Evolutionary conservation across 2,888 invertebrate species (phyloP).

Genomic region (Lottia scabra): DNA sequence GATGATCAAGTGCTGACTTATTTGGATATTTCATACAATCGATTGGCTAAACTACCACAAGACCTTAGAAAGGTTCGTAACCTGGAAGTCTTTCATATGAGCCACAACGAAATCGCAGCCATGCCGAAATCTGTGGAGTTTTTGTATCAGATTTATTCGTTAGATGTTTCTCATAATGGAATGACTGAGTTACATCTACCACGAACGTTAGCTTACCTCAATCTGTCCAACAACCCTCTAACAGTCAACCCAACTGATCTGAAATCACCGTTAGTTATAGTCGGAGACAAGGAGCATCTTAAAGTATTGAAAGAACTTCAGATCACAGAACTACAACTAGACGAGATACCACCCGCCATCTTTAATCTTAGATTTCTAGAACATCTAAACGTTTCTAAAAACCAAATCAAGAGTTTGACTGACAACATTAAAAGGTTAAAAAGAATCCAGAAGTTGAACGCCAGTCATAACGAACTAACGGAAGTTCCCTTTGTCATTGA

Average conservation of each 20-base stretch:
- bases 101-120: constrained; percentile 57
- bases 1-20: constrained; percentile 55
- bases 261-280: constrained; percentile 53
- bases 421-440: constrained; percentile 57
- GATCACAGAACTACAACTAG: constrained; percentile 56
- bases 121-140: constrained; percentile 61
- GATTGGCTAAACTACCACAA: constrained; percentile 53
- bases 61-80: constrained; percentile 59
- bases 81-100: constrained; percentile 56
- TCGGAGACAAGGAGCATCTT: constrained; percentile 61
- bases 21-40: constrained; percentile 59
- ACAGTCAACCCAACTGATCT: constrained; percentile 48
- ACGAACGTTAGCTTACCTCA: constrained; percentile 53
- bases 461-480: constrained; percentile 53
- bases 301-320: constrained; percentile 56
- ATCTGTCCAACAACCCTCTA: constrained; percentile 61
- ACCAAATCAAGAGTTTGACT: constrained; percentile 52
- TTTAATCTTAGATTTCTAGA: constrained; percentile 57
- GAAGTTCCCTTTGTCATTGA: constrained; percentile 54
- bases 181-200: constrained; percentile 60
- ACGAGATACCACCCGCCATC: constrained; percentile 59
- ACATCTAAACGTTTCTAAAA: constrained; percentile 60
- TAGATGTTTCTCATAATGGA: constrained; percentile 60
- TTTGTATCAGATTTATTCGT: constrained; percentile 54
- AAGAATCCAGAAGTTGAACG: constrained; percentile 51